Base-by-base conservation (phyloP, 2,113 vertebrate genomes). In the Ceyx melanurus region DNA sequence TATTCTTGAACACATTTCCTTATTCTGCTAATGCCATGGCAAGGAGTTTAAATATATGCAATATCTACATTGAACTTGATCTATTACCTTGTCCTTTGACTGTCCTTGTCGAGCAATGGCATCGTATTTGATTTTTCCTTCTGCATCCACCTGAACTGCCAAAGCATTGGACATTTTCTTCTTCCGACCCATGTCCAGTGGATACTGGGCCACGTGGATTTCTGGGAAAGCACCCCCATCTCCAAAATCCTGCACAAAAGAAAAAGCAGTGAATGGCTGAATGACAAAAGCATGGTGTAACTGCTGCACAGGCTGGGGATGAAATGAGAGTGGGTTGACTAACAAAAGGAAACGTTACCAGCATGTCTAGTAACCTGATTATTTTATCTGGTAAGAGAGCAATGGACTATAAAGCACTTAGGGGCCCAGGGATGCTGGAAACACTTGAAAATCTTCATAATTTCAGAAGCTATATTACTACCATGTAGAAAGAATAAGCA, bases 161-260 rank as follows among this genome's bases (percentile, higher is more conserved):
- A 99, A 94, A 48, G 99, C 99, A 89, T 99, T 99, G 56, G 98
- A 99, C 50, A 98, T 98, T 95, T 98, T 99, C 96, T 99, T 99
- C 97, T 99, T 99, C 58, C 98, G 97, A 14, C 99, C 99, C 99
- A 99, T 99, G 93, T 99, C 99, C 98, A 99, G 89, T 18, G 99
- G 99, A 96, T 99, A 99, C 73, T 99, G 99, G 84, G 99, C 99
- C 97, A 99, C 98, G 1, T 99, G 99, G 91, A 99, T 99, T 97
- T 99, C 99, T 66, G 99, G 99, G 71, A 99, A 99, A 90, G 99
- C 99, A 46, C 99, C 99, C 31, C 99, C 99, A 99, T 99, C 99
- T 96, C 98, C 98, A 96, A 99, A 99, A 97, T 99, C 99, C 99
- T 99, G 77, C 8, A 89, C 6, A 82, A 77, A 89, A 53, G 46